Evolutionary conservation across 2,888 invertebrate genomes (phyloP).

Genomic region (Tridacna gigas): DNA sequence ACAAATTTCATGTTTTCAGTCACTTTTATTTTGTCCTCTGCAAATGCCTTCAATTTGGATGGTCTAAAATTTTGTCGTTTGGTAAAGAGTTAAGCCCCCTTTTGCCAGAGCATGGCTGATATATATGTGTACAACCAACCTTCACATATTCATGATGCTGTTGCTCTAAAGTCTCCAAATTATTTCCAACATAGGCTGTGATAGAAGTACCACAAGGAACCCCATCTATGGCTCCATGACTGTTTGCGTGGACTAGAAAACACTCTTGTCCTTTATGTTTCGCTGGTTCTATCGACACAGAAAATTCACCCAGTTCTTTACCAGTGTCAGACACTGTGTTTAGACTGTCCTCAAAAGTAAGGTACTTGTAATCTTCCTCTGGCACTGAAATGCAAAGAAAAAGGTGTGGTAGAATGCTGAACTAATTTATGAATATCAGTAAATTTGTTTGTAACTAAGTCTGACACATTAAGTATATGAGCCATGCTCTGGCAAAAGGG

Average conservation of each 20-base stretch:
- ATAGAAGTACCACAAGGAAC: conserved; percentile 85
- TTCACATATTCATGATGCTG: conserved; percentile 85
- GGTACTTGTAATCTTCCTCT: conserved; percentile 81
- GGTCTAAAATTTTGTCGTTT: too few relatives aligned
- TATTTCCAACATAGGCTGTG: conserved; percentile 81
- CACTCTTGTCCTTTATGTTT: conserved; percentile 80
- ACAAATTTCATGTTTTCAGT: too few relatives aligned
- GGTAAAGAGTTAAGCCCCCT: too few relatives aligned
- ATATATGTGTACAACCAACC: conserved; percentile 73
- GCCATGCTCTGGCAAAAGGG: too few relatives aligned
- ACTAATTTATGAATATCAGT: too few relatives aligned
- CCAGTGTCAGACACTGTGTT: conserved; percentile 84
- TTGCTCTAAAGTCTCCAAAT: conserved; percentile 84
- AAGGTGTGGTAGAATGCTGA: too few relatives aligned
- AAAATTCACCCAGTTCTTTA: conserved; percentile 84
- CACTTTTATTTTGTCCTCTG: too few relatives aligned
- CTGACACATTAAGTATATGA: too few relatives aligned
- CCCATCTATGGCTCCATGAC: conserved; percentile 84
- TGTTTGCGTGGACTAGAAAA: conserved; percentile 84
- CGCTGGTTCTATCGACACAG: conserved; percentile 79
- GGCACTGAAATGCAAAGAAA: conserved; percentile 64
- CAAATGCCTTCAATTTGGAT: too few relatives aligned
- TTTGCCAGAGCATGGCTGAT: too few relatives aligned
- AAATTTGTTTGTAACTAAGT: too few relatives aligned
- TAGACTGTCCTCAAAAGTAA: conserved; percentile 83